Evolutionary conservation across 37 sponge, comb jelly and placozoan genomes (phyloP), one percentile per base, ranked within the genome.

Genomic region (Petrosia ficiformis): DNA sequence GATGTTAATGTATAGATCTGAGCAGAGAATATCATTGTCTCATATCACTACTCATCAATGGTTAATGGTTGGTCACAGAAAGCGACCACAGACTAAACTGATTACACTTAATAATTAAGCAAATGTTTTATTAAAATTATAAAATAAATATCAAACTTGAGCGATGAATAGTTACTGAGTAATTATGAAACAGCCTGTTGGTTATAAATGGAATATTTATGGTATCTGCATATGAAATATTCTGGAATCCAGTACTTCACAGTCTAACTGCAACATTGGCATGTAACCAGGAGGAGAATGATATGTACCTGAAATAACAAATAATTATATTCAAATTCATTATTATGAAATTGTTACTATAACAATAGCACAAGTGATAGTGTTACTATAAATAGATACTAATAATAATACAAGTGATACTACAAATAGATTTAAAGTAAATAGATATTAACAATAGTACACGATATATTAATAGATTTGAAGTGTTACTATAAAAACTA

Each of bases 191-290:
- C 54, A 48, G 54, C 54, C n/a, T n/a, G n/a, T n/a, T n/a, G n/a
- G n/a, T n/a, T n/a, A n/a, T n/a, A n/a, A n/a, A n/a, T n/a, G n/a
- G n/a, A n/a, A n/a, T n/a, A n/a, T n/a, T 48, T 22, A 61, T 24
- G 63, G 63, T 5, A n/a, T 8, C 63, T 22, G 14, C 63, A 61
- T 61, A 6, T 61, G 63, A n/a, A 61, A 61, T 61, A 61, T 61
- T 6, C 28, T 61, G 5, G 63, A 26, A n/a, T 61, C 28, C 14
- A 61, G 52, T 39, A 71, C 33, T 40, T 71, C 26, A 68, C 83
- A 83, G 77, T 83, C 71, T 16, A 83, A 68, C 61, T 83, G 84
- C 16, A 83, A 43, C 72, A 83, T 32, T 32, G 84, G 70, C 30
- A 56, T 52, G 26, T 67, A 40, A 39, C 68, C 79, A 67, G 31